Evolutionary conservation across 1,140 invertebrate species (phyloP), one percentile per base, ranked within the genome.

Genomic region (Pseudomyrmex pallidus): DNA sequence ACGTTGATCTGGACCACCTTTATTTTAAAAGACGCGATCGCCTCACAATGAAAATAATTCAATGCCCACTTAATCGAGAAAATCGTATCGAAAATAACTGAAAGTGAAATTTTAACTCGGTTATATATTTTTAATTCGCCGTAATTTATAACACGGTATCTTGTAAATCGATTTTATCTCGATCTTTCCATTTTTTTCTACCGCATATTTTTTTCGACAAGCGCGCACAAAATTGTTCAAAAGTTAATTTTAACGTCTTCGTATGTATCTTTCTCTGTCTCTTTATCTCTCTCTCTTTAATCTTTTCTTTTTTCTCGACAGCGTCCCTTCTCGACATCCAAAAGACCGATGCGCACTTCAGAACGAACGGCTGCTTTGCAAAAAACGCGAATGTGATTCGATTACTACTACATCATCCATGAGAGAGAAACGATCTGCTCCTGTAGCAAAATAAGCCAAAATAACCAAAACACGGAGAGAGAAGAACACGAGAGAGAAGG

Each of bases 401-500:
- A 68, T n/a, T n/a, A n/a, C 50, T 70, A 59, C 7, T 35, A 35
- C 5, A 7, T 50, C 50, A 68, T 78, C 44, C 44, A 20, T 17
- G 54, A 46, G 64, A 70, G 46, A 10, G 12, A 77, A 48, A 44
- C 66, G 22, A 56, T 80, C 66, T 22, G 20, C 44, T 80, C 76
- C 72, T 44, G 15, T 67, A 22, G 66, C 5, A 59, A 70, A 80
- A 80, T 80, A 70, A 80, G 66, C 20, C 46, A 46, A 80, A 80
- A 35, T 5, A 80, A 54, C 20, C 46, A 46, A 80, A 80, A 35
- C 35, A 35, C 5, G 35, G 35, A 70, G 13, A 54, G 35, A 76
- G 35, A 7, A 48, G 17, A 15, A 25, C 3, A 25, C 25, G 3
- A 25, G 25, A 25, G 17, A 76, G 35, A 76, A 76, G 35, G 2